Evolutionary conservation across 2,888 invertebrate genomes (phyloP).

Genomic region (Zaprionus lineosus): DNA sequence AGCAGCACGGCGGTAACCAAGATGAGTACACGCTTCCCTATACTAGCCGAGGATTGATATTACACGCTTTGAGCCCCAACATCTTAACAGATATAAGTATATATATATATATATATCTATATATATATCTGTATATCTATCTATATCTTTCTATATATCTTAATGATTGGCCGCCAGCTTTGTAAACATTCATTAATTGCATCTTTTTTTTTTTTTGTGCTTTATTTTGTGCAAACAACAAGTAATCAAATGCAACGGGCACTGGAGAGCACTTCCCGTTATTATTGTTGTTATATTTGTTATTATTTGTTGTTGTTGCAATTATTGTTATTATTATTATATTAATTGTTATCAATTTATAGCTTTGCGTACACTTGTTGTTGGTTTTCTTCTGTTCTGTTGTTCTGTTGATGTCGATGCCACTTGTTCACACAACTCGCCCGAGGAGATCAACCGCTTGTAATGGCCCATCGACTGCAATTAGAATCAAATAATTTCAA

Average conservation of each 20-base stretch:
- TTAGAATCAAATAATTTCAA: conserved; percentile 27
- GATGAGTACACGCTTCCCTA: too few relatives aligned
- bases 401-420: conserved; percentile 12
- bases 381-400: too few relatives aligned
- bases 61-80: too few relatives aligned
- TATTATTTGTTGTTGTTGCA: conserved; percentile 6
- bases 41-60: too few relatives aligned
- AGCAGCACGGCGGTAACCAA: too few relatives aligned
- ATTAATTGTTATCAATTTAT: too few relatives aligned
- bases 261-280: conserved; percentile 64
- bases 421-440: conserved; percentile 56
- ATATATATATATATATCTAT: too few relatives aligned
- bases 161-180: conserved; percentile 12
- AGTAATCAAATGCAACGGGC: conserved; percentile 53
- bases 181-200: conserved; percentile 49
- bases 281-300: conserved; percentile 18
- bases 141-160: not conserved
- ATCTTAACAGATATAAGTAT: too few relatives aligned
- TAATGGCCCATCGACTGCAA: conserved; percentile 23
- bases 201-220: too few relatives aligned
- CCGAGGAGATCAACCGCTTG: conserved; percentile 14
- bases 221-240: conserved; percentile 47
- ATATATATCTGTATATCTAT: too few relatives aligned
- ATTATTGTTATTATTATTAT: too few relatives aligned
- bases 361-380: too few relatives aligned